Conservation (phyloP, 2,797 vertebrate genomes). For the Danio choprae region DNA sequence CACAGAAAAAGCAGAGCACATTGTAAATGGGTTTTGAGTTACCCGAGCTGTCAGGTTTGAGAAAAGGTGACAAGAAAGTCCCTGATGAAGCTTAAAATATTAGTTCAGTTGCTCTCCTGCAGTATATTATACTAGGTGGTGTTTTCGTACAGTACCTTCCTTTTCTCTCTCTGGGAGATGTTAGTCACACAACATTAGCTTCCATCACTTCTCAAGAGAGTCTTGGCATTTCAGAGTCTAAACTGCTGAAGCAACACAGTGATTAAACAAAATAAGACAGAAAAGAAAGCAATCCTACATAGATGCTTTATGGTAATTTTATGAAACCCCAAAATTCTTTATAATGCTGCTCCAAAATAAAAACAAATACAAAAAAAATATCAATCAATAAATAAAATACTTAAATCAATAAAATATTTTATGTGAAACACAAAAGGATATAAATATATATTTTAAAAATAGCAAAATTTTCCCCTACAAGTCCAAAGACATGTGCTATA, state of each 20-base stretch:
- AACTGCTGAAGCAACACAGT: constrained; percentile 18
- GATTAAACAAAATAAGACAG: constrained; percentile 7
- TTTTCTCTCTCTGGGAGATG: constrained; percentile 27
- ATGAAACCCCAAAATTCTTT: too few species aligned
- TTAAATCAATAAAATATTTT: too few species aligned
- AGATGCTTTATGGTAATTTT: too few species aligned
- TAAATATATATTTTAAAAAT: too few species aligned
- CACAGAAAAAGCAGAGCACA: background rate
- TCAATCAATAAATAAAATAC: too few species aligned
- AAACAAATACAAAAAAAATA: too few species aligned
- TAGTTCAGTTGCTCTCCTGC: background rate
- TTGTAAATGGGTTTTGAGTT: constrained; percentile 15
- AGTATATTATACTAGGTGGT: constrained; percentile 27
- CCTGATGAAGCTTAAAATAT: background rate
- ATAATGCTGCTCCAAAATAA: too few species aligned
- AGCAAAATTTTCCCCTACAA: too few species aligned
- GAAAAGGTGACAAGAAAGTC: constrained; percentile 8
- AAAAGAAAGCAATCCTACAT: too few species aligned
- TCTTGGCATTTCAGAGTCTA: constrained; percentile 42
- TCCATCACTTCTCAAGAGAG: constrained; percentile 36
- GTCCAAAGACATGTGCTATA: too few species aligned
- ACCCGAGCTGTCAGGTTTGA: constrained; percentile 13
- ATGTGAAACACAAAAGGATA: too few species aligned
- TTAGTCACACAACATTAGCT: constrained; percentile 56
- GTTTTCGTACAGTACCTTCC: constrained; percentile 9